phyloP scores from a whole-genome alignment of 1,140 invertebrate genomes.

The Doryteuthis pealeii region DNA sequence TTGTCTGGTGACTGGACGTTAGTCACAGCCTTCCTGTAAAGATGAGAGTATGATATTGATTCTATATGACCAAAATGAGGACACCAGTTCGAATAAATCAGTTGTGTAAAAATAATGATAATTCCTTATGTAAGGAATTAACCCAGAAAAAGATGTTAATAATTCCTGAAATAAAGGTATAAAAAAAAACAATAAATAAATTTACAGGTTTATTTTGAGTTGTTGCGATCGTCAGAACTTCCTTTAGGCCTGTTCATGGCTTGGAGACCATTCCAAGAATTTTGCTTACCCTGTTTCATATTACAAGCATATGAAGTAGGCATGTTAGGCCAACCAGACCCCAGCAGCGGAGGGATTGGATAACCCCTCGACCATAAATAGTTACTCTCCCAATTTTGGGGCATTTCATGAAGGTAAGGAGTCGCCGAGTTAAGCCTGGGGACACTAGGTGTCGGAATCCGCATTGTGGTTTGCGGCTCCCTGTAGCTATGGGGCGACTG shows the following conservation, averaged over 20 bases:
- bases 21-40: no score
- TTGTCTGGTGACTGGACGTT: no score
- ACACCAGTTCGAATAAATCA: no score
- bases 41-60: no score
- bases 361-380: neutral
- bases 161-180: no score
- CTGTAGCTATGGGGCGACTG: no score
- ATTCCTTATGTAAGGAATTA: no score
- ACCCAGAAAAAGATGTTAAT: no score
- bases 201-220: no score
- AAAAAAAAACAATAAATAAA: no score
- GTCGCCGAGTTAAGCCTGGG: neutral
- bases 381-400: slow-evolving; percentile 2
- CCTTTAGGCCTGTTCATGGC: neutral
- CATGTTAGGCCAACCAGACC: neutral
- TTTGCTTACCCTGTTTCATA: neutral
- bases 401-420: neutral
- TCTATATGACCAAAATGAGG: no score
- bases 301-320: neutral
- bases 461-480: neutral
- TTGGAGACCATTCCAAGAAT: neutral
- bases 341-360: neutral
- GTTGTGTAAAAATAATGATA: no score
- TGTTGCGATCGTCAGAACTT: neutral
- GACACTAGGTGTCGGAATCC: neutral